Base-by-base conservation (phyloP, 2,113 vertebrate genomes). In the Brachirus orientalis region DNA sequence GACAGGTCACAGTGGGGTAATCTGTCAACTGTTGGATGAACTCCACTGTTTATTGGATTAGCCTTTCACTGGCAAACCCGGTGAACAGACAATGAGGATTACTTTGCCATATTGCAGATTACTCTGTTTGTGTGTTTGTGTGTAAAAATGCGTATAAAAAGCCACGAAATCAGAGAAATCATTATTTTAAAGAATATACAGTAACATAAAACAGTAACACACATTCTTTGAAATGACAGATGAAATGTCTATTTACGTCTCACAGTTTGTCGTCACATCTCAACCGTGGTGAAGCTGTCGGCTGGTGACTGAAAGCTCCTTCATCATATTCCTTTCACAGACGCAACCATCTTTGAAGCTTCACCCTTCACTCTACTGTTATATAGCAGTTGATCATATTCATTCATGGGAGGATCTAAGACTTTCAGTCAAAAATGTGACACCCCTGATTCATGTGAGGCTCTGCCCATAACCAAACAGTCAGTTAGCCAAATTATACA, bases 21-120 rank as follows among this genome's bases (percentile, higher is more conserved):
- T 86, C 84, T 79, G 45, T 78, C 67, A 78, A 66, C 79, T 43
- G 6, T 63, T 79, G 60, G 77, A 83, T 86, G 82, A 89, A 80
- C 79, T 69, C 59, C 52, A 57, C 68, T 43, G 60, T 81, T 82
- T 77, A 78, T 69, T 73, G 73, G 79, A 86, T 87, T 86, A 82
- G 58, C 68, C 46, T 84, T 82, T 82, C 40, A 4, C 38, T 75
- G 51, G 58, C 51, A 61, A 69, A 77, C n/a, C 71, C 67, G 59
- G 38, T 70, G 54, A 55, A 76, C 59, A 48, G 72, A 74, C 63
- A 69, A 76, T 73, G 57, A 63, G 76, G 73, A 85, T 83, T 64
- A 80, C 57, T 57, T 68, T 77, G 59, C n/a, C n/a, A 66, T 46
- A 54, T 43, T 84, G 61, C 37, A n/a, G n/a, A n/a, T n/a, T 8